Percentiles rank a stretch among this genome's conserved stretches.
Evolutionary conservation across 2,888 invertebrate species (phyloP).

Genomic region (Ypsolopha sequella): DNA sequence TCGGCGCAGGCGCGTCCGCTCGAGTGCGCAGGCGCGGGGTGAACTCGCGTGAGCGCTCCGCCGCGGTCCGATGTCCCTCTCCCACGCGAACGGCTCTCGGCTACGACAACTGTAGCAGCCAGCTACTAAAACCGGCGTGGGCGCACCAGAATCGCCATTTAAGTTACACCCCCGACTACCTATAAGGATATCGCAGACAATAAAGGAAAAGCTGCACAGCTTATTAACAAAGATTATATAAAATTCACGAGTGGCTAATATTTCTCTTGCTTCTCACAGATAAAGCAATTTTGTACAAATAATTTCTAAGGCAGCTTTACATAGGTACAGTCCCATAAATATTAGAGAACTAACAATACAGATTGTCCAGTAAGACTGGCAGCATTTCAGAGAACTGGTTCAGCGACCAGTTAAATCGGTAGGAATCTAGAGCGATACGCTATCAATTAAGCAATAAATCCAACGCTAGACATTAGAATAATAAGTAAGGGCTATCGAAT

Average conservation of each 20-base stretch:
- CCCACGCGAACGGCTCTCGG: slow-evolving; percentile 29
- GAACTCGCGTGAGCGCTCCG: slow-evolving; percentile 36
- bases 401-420: slow-evolving; percentile 10
- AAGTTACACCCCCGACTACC: slow-evolving; percentile 34
- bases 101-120: slow-evolving; percentile 28
- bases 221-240: neutral
- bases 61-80: slow-evolving; percentile 27
- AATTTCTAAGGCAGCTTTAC: neutral
- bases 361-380: slow-evolving; percentile 15
- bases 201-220: neutral
- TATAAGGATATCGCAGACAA: slow-evolving; percentile 7
- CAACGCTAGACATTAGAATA: slow-evolving; percentile 19
- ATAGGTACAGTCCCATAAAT: neutral
- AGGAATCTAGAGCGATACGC: slow-evolving; percentile 37
- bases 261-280: neutral
- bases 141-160: slow-evolving; percentile 56
- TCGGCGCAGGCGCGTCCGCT: slow-evolving; percentile 36
- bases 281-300: neutral
- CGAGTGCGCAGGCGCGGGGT: slow-evolving; percentile 52
- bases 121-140: slow-evolving; percentile 26
- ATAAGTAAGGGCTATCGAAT: slow-evolving; percentile 7
- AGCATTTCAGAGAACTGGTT: slow-evolving; percentile 37
- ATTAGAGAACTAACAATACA: slow-evolving; percentile 12
- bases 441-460: slow-evolving; percentile 33
- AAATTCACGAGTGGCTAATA: neutral